phyloP scores from a whole-genome alignment of 2,113 vertebrate genomes.

The Pelobates fuscus region DNA sequence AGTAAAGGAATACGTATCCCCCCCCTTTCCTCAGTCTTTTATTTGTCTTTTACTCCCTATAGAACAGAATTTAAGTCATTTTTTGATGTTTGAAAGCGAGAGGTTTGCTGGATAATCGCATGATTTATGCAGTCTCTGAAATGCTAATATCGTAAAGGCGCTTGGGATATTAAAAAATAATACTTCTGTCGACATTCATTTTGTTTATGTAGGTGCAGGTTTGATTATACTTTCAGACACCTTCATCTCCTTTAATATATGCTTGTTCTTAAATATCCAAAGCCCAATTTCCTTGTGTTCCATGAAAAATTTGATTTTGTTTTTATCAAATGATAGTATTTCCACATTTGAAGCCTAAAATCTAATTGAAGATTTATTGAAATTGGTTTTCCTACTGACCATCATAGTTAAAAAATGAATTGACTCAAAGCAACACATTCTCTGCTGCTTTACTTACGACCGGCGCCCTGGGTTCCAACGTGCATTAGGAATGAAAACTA shows the following conservation, averaged over 20 bases:
- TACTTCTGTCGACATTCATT: slow-evolving; percentile 39
- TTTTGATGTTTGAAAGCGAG: no score
- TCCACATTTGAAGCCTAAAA: background rate
- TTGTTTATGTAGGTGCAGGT: background rate
- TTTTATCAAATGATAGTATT: background rate
- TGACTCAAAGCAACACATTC: background rate
- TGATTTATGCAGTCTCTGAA: slow-evolving; percentile 35
- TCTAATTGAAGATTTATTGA: slow-evolving; percentile 11
- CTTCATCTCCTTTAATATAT: slow-evolving; percentile 21
- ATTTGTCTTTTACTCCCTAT: no score
- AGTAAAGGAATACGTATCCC: no score
- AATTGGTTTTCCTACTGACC: background rate
- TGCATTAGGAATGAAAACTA: background rate
- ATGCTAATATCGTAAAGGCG: slow-evolving; percentile 35
- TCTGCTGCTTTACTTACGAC: background rate
- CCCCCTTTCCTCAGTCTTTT: no score
- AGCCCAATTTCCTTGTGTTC: background rate
- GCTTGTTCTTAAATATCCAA: background rate
- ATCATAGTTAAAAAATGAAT: background rate
- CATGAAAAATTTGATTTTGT: background rate
- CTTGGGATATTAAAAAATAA: slow-evolving; percentile 17
- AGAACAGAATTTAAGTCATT: no score
- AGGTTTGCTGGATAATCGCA: background rate
- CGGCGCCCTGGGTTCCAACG: background rate
- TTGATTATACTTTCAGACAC: background rate